Evolutionary conservation across 2,888 invertebrate genomes (phyloP).

Genomic region (Agapetus fuscipes): DNA sequence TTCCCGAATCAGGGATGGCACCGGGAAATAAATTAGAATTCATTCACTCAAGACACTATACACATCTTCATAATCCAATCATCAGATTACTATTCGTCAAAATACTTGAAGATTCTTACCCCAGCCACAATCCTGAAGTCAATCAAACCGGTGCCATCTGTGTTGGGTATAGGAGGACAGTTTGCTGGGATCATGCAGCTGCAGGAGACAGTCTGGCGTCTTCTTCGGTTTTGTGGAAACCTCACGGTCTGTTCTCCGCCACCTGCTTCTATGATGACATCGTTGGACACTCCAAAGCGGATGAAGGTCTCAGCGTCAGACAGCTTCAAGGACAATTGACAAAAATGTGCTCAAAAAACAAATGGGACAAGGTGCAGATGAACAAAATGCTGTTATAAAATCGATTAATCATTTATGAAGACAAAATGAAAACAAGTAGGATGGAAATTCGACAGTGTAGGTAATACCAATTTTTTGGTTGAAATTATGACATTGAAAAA

Average conservation of each 20-base stretch:
- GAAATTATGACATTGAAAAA: too few species aligned
- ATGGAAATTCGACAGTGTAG: too few species aligned
- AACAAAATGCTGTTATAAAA: conserved; percentile 26
- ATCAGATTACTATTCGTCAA: too few species aligned
- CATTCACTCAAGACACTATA: too few species aligned
- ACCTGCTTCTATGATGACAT: conserved; percentile 26
- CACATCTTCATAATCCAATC: too few species aligned
- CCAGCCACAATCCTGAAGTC: conserved; percentile 53
- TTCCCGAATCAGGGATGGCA: too few species aligned
- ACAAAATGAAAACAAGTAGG: too few species aligned
- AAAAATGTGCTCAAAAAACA: too few species aligned
- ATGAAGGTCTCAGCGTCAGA: conserved; percentile 23
- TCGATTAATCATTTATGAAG: conserved; percentile 16
- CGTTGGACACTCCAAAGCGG: conserved; percentile 13
- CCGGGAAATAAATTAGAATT: too few species aligned
- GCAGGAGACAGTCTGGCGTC: conserved; percentile 24
- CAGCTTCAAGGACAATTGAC: not conserved
- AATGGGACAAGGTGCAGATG: too few species aligned
- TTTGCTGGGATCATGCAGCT: conserved; percentile 35
- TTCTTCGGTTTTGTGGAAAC: conserved; percentile 28
- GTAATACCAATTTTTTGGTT: too few species aligned
- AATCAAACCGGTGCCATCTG: conserved; percentile 47
- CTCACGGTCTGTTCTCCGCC: conserved; percentile 32
- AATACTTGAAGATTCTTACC: conserved; percentile 40
- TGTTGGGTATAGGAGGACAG: conserved; percentile 28